These are phyloP conservation scores for Camelus bactrianus DNA, from an alignment of 2,113 vertebrate species.

Conservation along the genomic window DNA sequence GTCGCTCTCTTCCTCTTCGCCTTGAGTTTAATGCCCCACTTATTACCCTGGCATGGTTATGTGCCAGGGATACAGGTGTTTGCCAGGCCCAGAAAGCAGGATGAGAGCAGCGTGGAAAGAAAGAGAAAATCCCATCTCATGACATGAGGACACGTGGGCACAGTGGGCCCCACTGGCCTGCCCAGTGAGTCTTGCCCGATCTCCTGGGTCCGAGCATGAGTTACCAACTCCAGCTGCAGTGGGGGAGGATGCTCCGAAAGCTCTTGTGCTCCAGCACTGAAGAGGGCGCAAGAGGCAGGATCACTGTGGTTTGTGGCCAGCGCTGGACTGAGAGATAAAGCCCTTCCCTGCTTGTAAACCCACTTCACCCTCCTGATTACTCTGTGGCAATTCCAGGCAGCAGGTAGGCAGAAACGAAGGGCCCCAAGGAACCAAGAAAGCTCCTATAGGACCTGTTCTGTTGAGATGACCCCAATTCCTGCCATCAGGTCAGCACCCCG, in stretches of 20 bases:
- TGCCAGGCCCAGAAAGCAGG: not conserved
- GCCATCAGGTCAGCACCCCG: fast-evolving
- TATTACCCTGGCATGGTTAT: no score
- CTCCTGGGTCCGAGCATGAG: not conserved
- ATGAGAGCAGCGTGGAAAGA: not conserved
- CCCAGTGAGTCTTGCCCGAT: not conserved
- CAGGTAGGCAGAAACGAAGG: not conserved
- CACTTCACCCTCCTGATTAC: no score
- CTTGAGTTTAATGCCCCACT: not conserved
- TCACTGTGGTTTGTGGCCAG: no score
- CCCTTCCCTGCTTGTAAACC: not conserved
- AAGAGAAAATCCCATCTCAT: not conserved
- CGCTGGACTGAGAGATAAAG: not conserved
- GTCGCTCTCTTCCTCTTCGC: not conserved
- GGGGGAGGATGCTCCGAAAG: fast-evolving
- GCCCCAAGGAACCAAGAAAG: no score
- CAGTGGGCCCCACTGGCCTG: not conserved
- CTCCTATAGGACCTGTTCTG: not conserved
- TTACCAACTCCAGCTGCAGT: not conserved
- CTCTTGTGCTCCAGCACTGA: not conserved
- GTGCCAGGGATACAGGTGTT: not conserved
- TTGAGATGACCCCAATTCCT: not conserved
- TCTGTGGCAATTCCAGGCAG: not conserved
- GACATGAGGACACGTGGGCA: fast-evolving
- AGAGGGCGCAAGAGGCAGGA: not conserved